Conservation (phyloP, 2,113 vertebrate genomes). For the Erinaceus europaeus region DNA sequence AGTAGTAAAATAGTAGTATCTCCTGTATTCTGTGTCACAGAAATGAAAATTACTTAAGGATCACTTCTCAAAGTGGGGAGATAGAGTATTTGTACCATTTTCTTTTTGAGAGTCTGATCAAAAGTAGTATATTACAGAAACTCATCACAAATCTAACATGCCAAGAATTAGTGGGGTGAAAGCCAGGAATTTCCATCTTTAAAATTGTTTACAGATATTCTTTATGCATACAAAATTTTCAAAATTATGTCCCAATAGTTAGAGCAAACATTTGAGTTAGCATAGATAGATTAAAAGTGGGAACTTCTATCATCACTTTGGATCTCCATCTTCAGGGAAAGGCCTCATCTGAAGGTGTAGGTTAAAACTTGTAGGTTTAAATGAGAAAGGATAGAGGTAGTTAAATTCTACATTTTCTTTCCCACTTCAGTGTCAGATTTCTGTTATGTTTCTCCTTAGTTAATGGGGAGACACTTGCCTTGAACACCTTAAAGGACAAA, state of each 20-base stretch:
- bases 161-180: not conserved
- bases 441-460: not conserved
- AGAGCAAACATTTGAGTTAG: not conserved
- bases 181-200: not conserved
- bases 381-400: not conserved
- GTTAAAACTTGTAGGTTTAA: not conserved
- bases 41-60: not conserved
- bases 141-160: not conserved
- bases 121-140: conserved; percentile 23
- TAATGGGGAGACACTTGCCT: not conserved
- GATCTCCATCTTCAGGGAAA: not conserved
- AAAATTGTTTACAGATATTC: not conserved
- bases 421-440: not conserved
- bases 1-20: not conserved
- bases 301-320: not conserved
- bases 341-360: not conserved
- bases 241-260: not conserved
- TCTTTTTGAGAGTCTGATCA: not conserved
- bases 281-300: not conserved
- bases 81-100: not conserved
- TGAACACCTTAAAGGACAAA: not conserved
- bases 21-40: not conserved
- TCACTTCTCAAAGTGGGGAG: not conserved
- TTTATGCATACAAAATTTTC: not conserved
- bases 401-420: not conserved